These are phyloP conservation scores for Sthenelais limicola DNA, from an alignment of 2,888 invertebrate genomes.

Conservation along the genomic window DNA sequence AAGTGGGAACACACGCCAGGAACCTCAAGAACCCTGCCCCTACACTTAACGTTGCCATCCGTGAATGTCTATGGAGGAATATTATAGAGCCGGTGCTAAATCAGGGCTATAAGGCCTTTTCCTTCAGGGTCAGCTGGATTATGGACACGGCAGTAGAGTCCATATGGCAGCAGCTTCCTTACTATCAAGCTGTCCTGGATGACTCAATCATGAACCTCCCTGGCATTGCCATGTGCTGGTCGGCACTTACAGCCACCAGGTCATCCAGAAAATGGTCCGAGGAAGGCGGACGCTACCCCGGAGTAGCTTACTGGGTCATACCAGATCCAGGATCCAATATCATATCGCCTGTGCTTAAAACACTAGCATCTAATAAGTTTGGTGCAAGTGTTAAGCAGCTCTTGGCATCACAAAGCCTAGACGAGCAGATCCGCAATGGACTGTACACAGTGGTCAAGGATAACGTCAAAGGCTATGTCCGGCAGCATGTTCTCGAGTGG, in stretches of 20 bases:
- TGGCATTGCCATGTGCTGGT: conserved; percentile 15
- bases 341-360: background rate
- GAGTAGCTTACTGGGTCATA: conserved; percentile 19
- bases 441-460: conserved; percentile 31
- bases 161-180: too few relatives aligned
- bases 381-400: conserved; percentile 26
- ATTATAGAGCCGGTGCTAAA: too few relatives aligned
- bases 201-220: too few relatives aligned
- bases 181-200: too few relatives aligned
- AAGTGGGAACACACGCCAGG: too few relatives aligned
- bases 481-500: background rate
- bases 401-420: background rate
- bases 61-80: too few relatives aligned
- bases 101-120: too few relatives aligned
- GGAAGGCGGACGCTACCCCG: conserved; percentile 27
- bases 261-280: conserved; percentile 7
- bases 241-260: conserved; percentile 29
- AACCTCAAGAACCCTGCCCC: too few relatives aligned
- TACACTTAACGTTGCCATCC: too few relatives aligned
- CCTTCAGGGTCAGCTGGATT: too few relatives aligned
- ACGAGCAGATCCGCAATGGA: background rate
- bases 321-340: background rate
- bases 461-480: conserved; percentile 20
- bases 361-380: too few relatives aligned
- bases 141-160: too few relatives aligned